These are phyloP conservation scores for Drosophila yooni DNA, from an alignment of 2,888 invertebrate species.

Conservation along the genomic window DNA sequence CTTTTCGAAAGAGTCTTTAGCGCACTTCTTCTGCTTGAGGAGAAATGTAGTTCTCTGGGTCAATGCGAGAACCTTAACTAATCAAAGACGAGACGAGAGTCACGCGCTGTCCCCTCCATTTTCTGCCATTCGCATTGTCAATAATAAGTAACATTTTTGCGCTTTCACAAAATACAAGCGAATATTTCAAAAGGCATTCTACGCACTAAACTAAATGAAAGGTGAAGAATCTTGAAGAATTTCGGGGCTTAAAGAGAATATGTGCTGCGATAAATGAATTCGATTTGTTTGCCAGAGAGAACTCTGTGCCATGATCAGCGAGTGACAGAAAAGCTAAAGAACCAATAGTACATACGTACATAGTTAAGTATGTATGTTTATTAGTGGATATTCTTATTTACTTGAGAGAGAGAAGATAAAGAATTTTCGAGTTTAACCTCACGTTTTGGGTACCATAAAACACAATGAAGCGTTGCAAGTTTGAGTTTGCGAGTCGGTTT, in stretches of 20 bases:
- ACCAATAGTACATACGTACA: constrained; percentile 25
- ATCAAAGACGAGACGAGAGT: constrained; percentile 55
- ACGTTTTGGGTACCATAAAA: constrained; percentile 73
- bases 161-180: constrained; percentile 43
- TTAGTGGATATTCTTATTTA: constrained; percentile 33
- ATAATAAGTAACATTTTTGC: constrained; percentile 55
- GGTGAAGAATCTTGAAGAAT: constrained; percentile 25
- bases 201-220: constrained; percentile 39
- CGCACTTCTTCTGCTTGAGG: constrained; percentile 23
- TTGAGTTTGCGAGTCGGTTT: constrained; percentile 4
- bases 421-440: constrained; percentile 66
- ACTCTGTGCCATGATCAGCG: constrained; percentile 15
- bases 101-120: constrained; percentile 25
- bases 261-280: constrained; percentile 57
- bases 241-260: constrained; percentile 47
- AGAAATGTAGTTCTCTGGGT: constrained; percentile 77
- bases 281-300: constrained; percentile 47
- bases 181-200: constrained; percentile 33
- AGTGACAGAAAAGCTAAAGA: constrained; percentile 52
- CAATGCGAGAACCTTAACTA: constrained; percentile 76
- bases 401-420: constrained; percentile 40
- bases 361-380: constrained; percentile 24
- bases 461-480: constrained; percentile 72
- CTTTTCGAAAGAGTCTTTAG: constrained; percentile 13
- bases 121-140: constrained; percentile 50